Evolutionary conservation across 2,797 vertebrate species (phyloP), one percentile per base, ranked within the genome.

Genomic region (Pelochelys cantorii): DNA sequence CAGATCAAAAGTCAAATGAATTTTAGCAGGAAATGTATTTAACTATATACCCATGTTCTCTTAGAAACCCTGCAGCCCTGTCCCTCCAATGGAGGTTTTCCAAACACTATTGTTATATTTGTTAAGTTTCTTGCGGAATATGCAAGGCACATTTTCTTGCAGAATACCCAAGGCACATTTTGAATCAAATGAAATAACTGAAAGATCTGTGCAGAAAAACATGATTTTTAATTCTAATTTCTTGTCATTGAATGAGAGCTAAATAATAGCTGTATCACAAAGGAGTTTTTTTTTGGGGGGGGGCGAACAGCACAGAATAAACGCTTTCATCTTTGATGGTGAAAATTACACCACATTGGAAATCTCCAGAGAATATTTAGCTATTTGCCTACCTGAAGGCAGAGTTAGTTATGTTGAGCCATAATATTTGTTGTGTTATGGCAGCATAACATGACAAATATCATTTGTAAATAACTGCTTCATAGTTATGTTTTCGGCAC

Each of bases 231-330:
- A 2, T 27, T 54, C 42, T 68, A 92, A n/a, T 75, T 87, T 87
- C 10, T 60, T 1, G 9, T 65, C 15, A 3, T 31, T 62, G 22
- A 2, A 54, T 93, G 27, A 74, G 3, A 75, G 42, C 60, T 9
- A 34, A 14, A 5, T 5, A 34, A 12, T 31, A 34, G 0, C 0
- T 0, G 11, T 13, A 65, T 78, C 59, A 29, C 0, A 3, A 52
- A 11, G 4, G 1, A 11, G 4, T 59, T 60, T 81, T 75, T 27
- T 29, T 62, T 53, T 48, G 42, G 59, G n/a, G n/a, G n/a, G n/a
- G n/a, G n/a, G 59, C 22, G 48, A 57, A 48, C 31, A 1, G 12
- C 59, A 12, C 71, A 23, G 11, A 79, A 17, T 78, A 77, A 88
- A 15, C 18, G 57, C 4, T 52, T 78, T 68, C 65, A 20, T 14